phyloP scores from a whole-genome alignment of 2,888 invertebrate species.

The Trissoscelio sp. region DNA sequence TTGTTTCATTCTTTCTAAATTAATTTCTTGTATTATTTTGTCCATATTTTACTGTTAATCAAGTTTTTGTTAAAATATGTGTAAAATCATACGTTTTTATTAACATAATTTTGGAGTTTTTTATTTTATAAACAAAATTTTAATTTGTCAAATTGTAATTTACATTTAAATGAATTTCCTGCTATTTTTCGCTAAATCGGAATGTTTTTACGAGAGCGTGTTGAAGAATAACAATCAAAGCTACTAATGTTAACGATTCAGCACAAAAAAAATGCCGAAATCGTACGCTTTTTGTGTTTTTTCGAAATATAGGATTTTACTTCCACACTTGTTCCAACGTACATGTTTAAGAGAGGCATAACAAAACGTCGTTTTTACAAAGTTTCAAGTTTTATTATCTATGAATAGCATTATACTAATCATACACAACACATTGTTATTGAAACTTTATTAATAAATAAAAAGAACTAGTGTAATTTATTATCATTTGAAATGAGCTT shows the following conservation, averaged over 20 bases:
- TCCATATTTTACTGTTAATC: neutral
- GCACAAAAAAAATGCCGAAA: slow-evolving; percentile 51
- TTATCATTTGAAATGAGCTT: slow-evolving; percentile 50
- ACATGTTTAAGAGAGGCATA: slow-evolving; percentile 51
- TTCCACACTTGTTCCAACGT: slow-evolving; percentile 57
- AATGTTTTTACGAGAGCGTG: slow-evolving; percentile 61
- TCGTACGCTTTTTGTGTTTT: slow-evolving; percentile 61
- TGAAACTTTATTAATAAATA: slow-evolving; percentile 56
- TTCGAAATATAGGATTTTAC: slow-evolving; percentile 60
- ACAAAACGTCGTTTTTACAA: slow-evolving; percentile 62
- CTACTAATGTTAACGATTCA: slow-evolving; percentile 63
- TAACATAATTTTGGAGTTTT: too few species aligned
- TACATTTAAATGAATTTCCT: slow-evolving; percentile 64
- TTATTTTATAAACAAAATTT: too few species aligned
- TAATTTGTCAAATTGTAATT: too few species aligned
- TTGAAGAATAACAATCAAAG: slow-evolving; percentile 64
- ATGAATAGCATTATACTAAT: slow-evolving; percentile 66
- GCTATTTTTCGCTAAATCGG: slow-evolving; percentile 60
- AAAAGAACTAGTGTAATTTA: slow-evolving; percentile 55
- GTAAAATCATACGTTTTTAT: too few species aligned
- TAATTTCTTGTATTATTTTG: neutral
- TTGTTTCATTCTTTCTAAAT: too few species aligned
- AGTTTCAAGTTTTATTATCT: slow-evolving; percentile 63
- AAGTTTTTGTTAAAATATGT: slow-evolving; percentile 41
- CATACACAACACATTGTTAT: slow-evolving; percentile 63